Conservation (phyloP, 2,888 invertebrate genomes). For the Iphiclides podalirius region DNA sequence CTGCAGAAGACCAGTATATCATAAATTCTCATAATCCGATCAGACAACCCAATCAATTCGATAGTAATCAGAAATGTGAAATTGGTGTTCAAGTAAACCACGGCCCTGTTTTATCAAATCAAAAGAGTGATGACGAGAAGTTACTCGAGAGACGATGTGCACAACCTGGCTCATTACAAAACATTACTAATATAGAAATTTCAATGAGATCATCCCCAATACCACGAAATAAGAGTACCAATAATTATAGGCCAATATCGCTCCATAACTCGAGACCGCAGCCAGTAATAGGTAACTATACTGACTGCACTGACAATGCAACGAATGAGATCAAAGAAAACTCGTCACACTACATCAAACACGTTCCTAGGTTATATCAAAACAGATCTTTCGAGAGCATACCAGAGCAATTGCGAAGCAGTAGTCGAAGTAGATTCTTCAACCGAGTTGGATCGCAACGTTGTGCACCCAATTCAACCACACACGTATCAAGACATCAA, state of each 20-base stretch:
- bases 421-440: constrained; percentile 67
- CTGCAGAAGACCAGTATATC: constrained; percentile 55
- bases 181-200: constrained; percentile 74
- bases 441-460: constrained; percentile 70
- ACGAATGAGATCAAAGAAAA: constrained; percentile 69
- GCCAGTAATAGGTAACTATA: constrained; percentile 44
- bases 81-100: constrained; percentile 57
- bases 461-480: constrained; percentile 51
- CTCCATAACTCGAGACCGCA: constrained; percentile 60
- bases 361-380: constrained; percentile 67
- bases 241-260: constrained; percentile 72
- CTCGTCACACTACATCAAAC: constrained; percentile 65
- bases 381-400: constrained; percentile 74
- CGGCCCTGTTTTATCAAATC: constrained; percentile 51
- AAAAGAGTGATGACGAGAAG: constrained; percentile 77
- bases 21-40: constrained; percentile 38
- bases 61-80: constrained; percentile 54
- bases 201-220: constrained; percentile 60
- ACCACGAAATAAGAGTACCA: constrained; percentile 46
- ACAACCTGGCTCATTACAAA: constrained; percentile 67
- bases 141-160: constrained; percentile 63
- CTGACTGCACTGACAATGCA: constrained; percentile 52
- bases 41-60: constrained; percentile 39
- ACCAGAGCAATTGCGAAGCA: constrained; percentile 67
- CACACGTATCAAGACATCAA: constrained; percentile 58